Base-by-base conservation (phyloP, 2,888 invertebrate species). In the Cerastoderma edule region DNA sequence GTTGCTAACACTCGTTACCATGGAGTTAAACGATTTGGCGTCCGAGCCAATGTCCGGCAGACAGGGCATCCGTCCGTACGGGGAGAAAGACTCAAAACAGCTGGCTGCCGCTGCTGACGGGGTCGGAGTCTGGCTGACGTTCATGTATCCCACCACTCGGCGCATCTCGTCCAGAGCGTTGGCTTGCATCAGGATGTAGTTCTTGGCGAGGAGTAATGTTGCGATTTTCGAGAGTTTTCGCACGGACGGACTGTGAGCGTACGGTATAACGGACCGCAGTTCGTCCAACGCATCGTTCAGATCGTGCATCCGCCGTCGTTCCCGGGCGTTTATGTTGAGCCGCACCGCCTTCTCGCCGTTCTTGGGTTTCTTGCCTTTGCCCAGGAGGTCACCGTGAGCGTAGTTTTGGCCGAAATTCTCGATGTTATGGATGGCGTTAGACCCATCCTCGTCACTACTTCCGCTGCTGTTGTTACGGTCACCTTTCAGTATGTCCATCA, bases 301-400 rank as follows among this genome's bases (percentile, higher is more conserved):
- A 83, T 93, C 93, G 83, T 94, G 94, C 94, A 94, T 94, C 65
- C 94, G 86, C 57, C 92, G 84, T 39, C 94, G 83, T 85, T 94
- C 94, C 35, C 94, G 86, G 6, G 93, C 92, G 86, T 94, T 94
- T 54, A 94, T 91, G 83, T 89, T 89, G 60, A 92, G 80, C 3
- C 92, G 82, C 16, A 90, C 89, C 4, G 76, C 63, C 68, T 88
- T 88, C 39, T 85, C 84, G 19, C 75, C 74, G 39, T 77, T 80
- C 48, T 67, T 78, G 28, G 78, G 84, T 64, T 74, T 74, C 35
- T 70, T 80, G 24, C 54, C 65, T 68, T 81, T 85, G 39, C 79
- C 76, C 4, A 46, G 56, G 10, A 82, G 64, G 1, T 35, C 67
- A 33, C 78, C 69, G 35, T 83, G 80, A 0, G 63, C 77, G 72